phyloP scores from a whole-genome alignment of 1,140 invertebrate genomes.

The Anoplophora glabripennis region DNA sequence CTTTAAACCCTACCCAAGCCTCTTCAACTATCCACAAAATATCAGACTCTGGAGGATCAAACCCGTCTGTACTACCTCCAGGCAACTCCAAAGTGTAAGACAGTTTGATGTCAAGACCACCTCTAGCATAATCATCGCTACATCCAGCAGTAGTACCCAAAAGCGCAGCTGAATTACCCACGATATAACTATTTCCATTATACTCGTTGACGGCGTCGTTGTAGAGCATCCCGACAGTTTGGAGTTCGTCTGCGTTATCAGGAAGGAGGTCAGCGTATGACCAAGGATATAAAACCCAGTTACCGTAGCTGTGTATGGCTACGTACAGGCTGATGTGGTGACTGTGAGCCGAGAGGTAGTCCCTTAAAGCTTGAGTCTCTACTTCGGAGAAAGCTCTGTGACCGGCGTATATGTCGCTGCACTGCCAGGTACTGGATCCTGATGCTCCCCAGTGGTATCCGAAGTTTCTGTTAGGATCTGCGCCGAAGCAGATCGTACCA shows the following conservation, averaged over 20 bases:
- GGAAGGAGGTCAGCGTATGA: constrained; percentile 55
- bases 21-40: constrained; percentile 72
- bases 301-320: constrained; percentile 66
- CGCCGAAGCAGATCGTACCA: constrained; percentile 52
- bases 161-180: constrained; percentile 61
- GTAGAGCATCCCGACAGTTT: constrained; percentile 49
- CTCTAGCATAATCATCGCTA: constrained; percentile 69
- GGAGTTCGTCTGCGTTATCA: constrained; percentile 45
- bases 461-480: constrained; percentile 70
- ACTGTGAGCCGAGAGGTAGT: constrained; percentile 50
- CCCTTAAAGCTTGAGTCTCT: constrained; percentile 62
- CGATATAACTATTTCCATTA: constrained; percentile 54
- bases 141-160: constrained; percentile 64
- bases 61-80: constrained; percentile 64
- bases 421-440: constrained; percentile 62
- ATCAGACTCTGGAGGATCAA: constrained; percentile 64
- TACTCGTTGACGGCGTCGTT: constrained; percentile 48
- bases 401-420: constrained; percentile 69
- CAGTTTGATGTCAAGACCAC: constrained; percentile 63
- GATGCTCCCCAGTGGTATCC: constrained; percentile 60
- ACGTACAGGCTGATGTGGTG: constrained; percentile 61
- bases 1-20: constrained; percentile 72
- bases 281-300: constrained; percentile 70
- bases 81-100: constrained; percentile 77
- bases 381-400: constrained; percentile 69